Conservation (phyloP, 2,113 vertebrate species). For the Tragelaphus strepsiceros region DNA sequence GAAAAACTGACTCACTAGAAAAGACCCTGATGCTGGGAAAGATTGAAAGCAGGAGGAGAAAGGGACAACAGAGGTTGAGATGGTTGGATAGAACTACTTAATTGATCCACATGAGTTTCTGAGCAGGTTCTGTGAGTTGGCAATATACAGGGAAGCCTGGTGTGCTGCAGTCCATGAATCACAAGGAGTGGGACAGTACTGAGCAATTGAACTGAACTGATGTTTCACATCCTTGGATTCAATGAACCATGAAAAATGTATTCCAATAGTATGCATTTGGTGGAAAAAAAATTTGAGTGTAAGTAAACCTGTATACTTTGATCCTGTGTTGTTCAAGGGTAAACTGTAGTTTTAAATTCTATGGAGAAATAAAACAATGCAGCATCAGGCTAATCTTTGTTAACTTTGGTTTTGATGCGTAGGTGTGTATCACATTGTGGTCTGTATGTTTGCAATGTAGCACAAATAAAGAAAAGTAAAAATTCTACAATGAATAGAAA, state of each 20-base stretch:
- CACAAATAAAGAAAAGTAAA: neutral
- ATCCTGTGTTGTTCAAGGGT: neutral
- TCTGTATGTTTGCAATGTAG: neutral
- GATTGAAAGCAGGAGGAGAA: neutral
- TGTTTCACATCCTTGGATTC: neutral
- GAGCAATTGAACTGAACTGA: neutral
- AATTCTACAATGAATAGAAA: neutral
- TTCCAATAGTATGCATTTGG: neutral
- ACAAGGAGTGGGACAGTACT: neutral
- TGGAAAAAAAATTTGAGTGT: neutral
- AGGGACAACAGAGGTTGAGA: neutral
- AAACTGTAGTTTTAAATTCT: neutral
- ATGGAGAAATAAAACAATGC: neutral
- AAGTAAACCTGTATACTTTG: neutral
- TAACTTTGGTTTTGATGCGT: neutral
- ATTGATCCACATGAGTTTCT: neutral
- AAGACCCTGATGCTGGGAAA: neutral
- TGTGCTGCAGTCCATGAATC: neutral
- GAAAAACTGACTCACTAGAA: neutral
- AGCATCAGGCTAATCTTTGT: neutral
- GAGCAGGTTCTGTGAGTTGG: neutral
- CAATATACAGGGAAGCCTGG: neutral
- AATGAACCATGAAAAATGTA: neutral
- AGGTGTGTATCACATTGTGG: neutral
- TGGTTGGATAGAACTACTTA: neutral